Evolutionary conservation across 2,888 invertebrate species (phyloP).

Genomic region (Cryptus armator): DNA sequence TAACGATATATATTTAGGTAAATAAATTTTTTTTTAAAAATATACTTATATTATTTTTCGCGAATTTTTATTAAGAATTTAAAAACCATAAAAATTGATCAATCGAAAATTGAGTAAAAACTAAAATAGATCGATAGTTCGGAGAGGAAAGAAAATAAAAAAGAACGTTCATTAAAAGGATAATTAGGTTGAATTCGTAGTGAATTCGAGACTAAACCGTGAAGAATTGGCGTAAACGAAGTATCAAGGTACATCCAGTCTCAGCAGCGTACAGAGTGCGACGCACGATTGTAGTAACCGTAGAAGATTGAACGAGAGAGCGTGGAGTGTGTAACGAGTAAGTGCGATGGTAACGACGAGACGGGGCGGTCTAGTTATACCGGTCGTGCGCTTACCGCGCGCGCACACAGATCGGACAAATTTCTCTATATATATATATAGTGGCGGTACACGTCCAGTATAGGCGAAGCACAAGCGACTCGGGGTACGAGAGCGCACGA

Average conservation of each 20-base stretch:
- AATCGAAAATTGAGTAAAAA: too few species aligned
- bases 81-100: too few species aligned
- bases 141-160: neutral
- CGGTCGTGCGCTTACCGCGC: conserved; percentile 30
- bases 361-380: conserved; percentile 52
- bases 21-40: too few species aligned
- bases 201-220: conserved; percentile 40
- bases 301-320: conserved; percentile 68
- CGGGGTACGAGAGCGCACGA: conserved; percentile 71
- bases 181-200: conserved; percentile 20
- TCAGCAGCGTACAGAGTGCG: neutral
- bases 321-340: conserved; percentile 66
- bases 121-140: too few species aligned
- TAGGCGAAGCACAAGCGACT: conserved; percentile 29
- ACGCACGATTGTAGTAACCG: conserved; percentile 59
- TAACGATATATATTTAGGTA: too few species aligned
- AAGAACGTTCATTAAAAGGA: neutral
- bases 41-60: too few species aligned
- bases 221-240: conserved; percentile 65
- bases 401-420: conserved; percentile 45
- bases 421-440: conserved; percentile 1
- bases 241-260: conserved; percentile 36
- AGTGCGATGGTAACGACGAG: conserved; percentile 58
- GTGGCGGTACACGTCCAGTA: neutral
- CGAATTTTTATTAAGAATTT: too few species aligned